These are phyloP conservation scores for Linepithema humile DNA, from an alignment of 1,140 invertebrate species.

Conservation along the genomic window DNA sequence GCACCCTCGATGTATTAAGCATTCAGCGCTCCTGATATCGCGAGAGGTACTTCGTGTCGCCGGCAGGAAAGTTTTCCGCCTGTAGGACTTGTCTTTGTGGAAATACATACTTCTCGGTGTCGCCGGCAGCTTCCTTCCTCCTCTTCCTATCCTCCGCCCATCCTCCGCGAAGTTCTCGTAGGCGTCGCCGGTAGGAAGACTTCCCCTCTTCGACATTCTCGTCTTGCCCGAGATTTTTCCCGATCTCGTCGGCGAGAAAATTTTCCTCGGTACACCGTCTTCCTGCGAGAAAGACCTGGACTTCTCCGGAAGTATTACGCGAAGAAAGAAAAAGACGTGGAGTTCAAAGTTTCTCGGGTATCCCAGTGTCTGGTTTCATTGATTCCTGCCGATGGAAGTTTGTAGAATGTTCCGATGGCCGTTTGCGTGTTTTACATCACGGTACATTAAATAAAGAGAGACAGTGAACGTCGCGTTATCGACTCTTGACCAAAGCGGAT, in stretches of 20 bases:
- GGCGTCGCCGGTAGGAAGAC: background rate
- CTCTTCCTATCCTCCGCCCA: background rate
- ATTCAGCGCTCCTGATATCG: background rate
- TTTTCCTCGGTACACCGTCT: background rate
- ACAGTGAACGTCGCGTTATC: background rate
- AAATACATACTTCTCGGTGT: slow-evolving; percentile 2
- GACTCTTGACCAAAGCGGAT: background rate
- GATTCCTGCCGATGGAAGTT: background rate
- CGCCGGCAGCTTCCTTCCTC: background rate
- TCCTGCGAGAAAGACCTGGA: background rate
- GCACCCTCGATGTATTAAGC: background rate
- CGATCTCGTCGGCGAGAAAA: background rate
- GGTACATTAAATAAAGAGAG: background rate
- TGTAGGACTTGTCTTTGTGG: background rate
- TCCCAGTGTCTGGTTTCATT: background rate
- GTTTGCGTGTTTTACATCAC: background rate
- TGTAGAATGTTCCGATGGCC: background rate
- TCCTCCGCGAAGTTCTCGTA: background rate
- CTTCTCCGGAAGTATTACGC: background rate
- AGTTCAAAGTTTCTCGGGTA: background rate
- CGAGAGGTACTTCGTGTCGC: background rate
- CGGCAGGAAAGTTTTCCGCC: background rate
- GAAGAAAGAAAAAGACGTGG: background rate
- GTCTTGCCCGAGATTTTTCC: background rate
- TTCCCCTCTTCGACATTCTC: background rate